Conservation (phyloP, 2,888 invertebrate species). For the Holacanthella duospinosa region DNA sequence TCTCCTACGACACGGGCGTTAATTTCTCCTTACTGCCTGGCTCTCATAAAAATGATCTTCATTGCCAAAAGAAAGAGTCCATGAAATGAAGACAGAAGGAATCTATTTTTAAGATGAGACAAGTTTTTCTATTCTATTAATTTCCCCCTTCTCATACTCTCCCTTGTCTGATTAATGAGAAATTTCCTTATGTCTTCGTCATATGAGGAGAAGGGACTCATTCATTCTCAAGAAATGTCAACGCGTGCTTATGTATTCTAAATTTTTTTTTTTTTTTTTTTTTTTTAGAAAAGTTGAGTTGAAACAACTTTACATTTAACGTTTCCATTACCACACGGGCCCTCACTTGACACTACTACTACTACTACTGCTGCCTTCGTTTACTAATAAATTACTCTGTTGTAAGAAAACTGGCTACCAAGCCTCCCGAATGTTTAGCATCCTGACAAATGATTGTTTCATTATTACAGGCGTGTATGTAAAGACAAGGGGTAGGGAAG, state of each 20-base stretch:
- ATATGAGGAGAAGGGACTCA: neutral
- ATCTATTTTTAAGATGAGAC: neutral
- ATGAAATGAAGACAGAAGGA: neutral
- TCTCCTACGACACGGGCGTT: neutral
- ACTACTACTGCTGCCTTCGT: no score
- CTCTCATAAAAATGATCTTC: constrained; percentile 1
- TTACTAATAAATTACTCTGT: no score
- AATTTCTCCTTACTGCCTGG: neutral
- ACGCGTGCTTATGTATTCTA: neutral
- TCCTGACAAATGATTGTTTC: neutral
- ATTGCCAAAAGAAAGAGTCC: neutral
- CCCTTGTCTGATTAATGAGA: neutral
- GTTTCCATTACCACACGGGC: no score
- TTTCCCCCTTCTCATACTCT: neutral
- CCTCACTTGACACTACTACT: no score
- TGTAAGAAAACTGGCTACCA: no score
- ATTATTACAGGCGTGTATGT: no score
- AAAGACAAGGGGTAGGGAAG: no score
- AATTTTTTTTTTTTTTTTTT: no score
- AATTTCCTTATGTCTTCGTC: neutral
- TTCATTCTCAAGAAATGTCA: neutral
- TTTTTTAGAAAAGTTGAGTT: no score
- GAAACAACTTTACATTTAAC: no score
- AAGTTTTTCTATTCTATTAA: constrained; percentile 4
- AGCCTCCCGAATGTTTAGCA: neutral